Conservation (phyloP, 2,113 vertebrate species). For the Indri indri region DNA sequence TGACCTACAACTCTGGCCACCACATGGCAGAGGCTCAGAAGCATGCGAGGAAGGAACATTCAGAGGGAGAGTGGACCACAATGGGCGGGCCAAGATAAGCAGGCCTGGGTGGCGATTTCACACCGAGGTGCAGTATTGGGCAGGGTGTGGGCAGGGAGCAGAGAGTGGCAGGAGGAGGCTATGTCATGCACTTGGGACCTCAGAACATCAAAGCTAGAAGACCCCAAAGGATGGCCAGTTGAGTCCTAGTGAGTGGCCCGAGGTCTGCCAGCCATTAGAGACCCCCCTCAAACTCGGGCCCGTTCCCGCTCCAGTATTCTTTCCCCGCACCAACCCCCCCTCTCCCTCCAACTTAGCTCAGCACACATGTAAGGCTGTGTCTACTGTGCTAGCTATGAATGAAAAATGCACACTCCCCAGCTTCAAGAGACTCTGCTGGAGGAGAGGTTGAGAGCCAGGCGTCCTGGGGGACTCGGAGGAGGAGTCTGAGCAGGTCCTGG, state of each 20-base stretch:
- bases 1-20: background rate
- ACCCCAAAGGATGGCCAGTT: background rate
- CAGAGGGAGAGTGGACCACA: no score
- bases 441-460: background rate
- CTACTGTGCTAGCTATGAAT: background rate
- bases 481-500: background rate
- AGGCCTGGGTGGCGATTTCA: background rate
- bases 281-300: background rate
- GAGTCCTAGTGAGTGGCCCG: background rate
- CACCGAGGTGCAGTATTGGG: background rate
- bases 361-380: fast-evolving
- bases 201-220: background rate
- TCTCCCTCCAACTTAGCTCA: background rate
- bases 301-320: background rate
- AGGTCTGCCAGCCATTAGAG: background rate
- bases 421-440: background rate
- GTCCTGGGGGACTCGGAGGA: background rate
- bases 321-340: fast-evolving
- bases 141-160: background rate
- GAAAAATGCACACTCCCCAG: background rate
- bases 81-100: no score
- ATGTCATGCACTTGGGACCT: background rate
- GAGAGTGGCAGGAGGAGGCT: background rate
- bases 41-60: fast-evolving
- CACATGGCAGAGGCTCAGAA: background rate